These are phyloP conservation scores for Lichenostomus cassidix DNA, from an alignment of 2,113 vertebrate genomes.

Conservation along the genomic window DNA sequence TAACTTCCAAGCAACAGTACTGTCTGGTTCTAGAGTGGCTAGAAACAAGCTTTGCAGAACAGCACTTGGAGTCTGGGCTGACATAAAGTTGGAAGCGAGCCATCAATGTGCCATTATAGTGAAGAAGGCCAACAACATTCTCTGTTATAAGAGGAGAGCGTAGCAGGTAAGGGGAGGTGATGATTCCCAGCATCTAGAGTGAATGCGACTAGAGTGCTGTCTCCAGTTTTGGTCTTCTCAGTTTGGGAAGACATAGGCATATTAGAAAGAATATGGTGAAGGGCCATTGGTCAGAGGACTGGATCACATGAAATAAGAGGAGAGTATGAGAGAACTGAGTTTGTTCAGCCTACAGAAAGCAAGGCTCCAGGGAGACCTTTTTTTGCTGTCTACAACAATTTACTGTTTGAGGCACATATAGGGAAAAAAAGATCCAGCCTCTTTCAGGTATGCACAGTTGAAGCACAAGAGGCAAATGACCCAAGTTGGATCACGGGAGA, in stretches of 20 bases:
- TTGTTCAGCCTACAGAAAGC: neutral
- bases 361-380: neutral
- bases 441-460: neutral
- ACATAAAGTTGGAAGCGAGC: neutral
- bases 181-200: neutral
- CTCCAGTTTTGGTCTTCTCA: neutral
- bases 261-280: neutral
- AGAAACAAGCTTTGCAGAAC: neutral
- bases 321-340: neutral
- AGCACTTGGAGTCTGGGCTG: accelerated
- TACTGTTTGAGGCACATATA: neutral
- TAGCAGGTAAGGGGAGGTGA: neutral
- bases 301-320: neutral
- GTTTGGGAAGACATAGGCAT: neutral
- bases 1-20: neutral
- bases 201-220: neutral
- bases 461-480: neutral
- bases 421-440: neutral
- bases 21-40: neutral
- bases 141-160: neutral
- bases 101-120: neutral
- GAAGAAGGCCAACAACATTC: neutral
- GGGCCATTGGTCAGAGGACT: neutral
- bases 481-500: neutral
- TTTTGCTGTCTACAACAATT: neutral